Evolutionary conservation across 2,888 invertebrate species (phyloP), one percentile per base, ranked within the genome.

Genomic region (Teleiodes luculella): DNA sequence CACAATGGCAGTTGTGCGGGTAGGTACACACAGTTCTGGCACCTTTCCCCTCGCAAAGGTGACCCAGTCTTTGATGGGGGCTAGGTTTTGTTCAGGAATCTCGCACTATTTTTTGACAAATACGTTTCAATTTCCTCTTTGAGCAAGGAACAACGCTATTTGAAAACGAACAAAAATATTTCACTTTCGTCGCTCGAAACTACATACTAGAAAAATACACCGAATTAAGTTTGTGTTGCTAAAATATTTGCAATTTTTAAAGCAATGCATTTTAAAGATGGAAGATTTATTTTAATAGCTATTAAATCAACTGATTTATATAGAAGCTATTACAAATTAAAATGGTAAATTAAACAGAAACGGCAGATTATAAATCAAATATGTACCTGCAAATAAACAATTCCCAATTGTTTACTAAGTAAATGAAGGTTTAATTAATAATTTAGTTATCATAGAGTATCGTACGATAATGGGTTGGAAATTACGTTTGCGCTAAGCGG

Each of bases 401-500:
- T 31, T 31, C 20, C 45, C 54, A 54, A 60, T 63, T 65, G 59
- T 64, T 57, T 52, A 57, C 61, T 61, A 56, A 61, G 63, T 58
- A 60, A 68, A 66, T 56, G 60, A 62, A 57, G 54, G 60, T 56
- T 59, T 67, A 60, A 68, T 72, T 65, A 71, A 33, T 33, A 48
- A 48, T 36, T 35, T 20, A 35, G 35, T 36, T 58, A 63, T 69
- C 67, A 74, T 69, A 62, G 59, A 60, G 66, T 70, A 72, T 70
- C 35, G 47, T 11, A 13, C 6, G 8, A 47, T 47, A 47, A 47
- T 47, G 47, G 31, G 14, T 20, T 41, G 8, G 3, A 33, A 47
- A 47, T 47, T 14, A 47, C 33, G 47, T 47, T 41, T 20, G 20
- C 14, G 18, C 55, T 56, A 55, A 60, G 66, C 60, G 58, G 58